These are phyloP conservation scores for Caiman crocodilus DNA, from an alignment of 2,797 vertebrate genomes.

Conservation along the genomic window DNA sequence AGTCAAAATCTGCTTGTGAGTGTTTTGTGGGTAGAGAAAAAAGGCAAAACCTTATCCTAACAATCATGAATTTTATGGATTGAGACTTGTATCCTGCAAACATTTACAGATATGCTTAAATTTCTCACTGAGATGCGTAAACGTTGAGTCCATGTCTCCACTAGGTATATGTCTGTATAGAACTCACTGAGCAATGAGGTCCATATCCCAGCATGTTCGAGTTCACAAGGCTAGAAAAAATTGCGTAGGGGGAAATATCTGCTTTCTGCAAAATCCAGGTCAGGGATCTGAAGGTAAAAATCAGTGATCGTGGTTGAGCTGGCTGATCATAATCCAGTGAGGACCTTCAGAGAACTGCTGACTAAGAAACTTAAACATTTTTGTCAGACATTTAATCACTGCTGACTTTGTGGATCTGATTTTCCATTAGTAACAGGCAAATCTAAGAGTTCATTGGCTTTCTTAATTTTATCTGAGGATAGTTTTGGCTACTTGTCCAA, in stretches of 20 bases:
- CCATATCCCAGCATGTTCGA: neutral
- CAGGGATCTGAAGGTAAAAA: neutral
- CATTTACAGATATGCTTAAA: neutral
- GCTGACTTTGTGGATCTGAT: neutral
- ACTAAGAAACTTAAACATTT: neutral
- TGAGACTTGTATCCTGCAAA: neutral
- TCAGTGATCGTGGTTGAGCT: neutral
- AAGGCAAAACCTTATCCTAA: neutral
- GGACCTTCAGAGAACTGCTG: slow-evolving; percentile 48
- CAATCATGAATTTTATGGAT: neutral
- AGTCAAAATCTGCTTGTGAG: neutral
- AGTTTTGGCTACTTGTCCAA: slow-evolving; percentile 40
- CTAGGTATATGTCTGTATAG: neutral
- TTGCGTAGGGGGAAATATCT: neutral
- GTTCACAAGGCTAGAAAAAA: too few species aligned
- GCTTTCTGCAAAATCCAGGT: neutral
- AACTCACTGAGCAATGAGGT: neutral
- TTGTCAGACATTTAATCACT: slow-evolving; percentile 24
- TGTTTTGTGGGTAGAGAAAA: neutral
- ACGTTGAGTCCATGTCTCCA: too few species aligned
- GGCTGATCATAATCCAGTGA: neutral
- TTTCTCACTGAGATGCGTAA: neutral
- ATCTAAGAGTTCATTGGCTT: slow-evolving; percentile 11
- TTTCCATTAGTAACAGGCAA: slow-evolving; percentile 38
- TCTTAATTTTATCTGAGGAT: slow-evolving; percentile 25